Conservation (phyloP, 2,888 invertebrate species). For the Poecilus cupreus region DNA sequence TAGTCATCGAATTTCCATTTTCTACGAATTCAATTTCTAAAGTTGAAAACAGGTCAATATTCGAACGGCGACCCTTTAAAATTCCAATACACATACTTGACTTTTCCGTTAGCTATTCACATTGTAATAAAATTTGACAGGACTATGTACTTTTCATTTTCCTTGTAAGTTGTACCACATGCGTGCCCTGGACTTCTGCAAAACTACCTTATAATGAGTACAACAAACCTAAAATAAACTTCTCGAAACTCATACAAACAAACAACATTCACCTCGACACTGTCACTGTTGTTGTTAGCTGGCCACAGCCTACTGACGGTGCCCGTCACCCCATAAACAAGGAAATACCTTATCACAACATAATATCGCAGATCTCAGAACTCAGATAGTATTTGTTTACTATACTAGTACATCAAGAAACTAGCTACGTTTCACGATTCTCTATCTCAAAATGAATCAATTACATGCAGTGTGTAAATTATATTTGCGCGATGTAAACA, state of each 20-base stretch:
- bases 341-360: slow-evolving; percentile 36
- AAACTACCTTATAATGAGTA: not conserved
- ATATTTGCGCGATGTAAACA: slow-evolving; percentile 42
- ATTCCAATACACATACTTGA: not conserved
- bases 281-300: not conserved
- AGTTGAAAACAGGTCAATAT: too few species aligned
- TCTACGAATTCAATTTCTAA: too few species aligned
- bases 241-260: not conserved
- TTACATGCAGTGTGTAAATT: slow-evolving; percentile 37
- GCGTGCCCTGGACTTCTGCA: not conserved
- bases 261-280: not conserved
- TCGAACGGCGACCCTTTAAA: not conserved
- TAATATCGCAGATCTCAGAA: not conserved
- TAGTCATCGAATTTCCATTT: too few species aligned
- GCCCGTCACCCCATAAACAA: not conserved
- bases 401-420: not conserved
- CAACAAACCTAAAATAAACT: not conserved
- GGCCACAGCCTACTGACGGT: too few species aligned
- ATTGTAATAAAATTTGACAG: too few species aligned
- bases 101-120: too few species aligned
- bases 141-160: too few species aligned
- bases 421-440: slow-evolving; percentile 1
- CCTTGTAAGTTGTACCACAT: not conserved
- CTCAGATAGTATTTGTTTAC: slow-evolving; percentile 25
- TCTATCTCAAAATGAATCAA: slow-evolving; percentile 32